Conservation (phyloP, 2,797 vertebrate genomes). For the Balearica regulorum region DNA sequence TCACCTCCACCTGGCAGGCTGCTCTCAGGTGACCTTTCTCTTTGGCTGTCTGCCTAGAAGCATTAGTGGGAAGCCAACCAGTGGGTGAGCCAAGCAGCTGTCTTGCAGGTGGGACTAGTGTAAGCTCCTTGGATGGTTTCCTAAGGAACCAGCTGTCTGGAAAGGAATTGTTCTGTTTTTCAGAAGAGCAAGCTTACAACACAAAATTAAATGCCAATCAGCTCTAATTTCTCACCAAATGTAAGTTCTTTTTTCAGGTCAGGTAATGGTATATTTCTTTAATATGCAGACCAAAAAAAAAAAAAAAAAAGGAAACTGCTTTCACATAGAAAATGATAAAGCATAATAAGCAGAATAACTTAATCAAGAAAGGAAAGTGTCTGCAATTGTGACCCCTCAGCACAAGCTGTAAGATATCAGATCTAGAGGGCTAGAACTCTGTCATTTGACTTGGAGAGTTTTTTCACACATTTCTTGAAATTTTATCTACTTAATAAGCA, state of each 20-base stretch:
- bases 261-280: neutral
- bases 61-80: neutral
- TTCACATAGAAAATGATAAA: neutral
- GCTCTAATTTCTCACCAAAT: neutral
- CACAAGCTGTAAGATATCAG: neutral
- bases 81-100: neutral
- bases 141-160: neutral
- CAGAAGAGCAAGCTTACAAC: neutral
- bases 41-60: neutral
- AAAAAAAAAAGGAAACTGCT: neutral
- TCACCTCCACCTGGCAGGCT: neutral
- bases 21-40: neutral
- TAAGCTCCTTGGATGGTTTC: neutral
- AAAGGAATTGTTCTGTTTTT: neutral
- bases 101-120: neutral
- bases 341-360: neutral
- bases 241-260: neutral
- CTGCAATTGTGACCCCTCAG: neutral
- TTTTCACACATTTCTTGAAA: slow-evolving; percentile 19
- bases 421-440: neutral
- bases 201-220: neutral
- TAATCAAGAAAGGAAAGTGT: neutral
- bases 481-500: neutral
- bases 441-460: neutral
- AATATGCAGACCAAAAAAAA: neutral